Evolutionary conservation across 2,888 invertebrate genomes (phyloP).

Genomic region (Coleophora deauratella): DNA sequence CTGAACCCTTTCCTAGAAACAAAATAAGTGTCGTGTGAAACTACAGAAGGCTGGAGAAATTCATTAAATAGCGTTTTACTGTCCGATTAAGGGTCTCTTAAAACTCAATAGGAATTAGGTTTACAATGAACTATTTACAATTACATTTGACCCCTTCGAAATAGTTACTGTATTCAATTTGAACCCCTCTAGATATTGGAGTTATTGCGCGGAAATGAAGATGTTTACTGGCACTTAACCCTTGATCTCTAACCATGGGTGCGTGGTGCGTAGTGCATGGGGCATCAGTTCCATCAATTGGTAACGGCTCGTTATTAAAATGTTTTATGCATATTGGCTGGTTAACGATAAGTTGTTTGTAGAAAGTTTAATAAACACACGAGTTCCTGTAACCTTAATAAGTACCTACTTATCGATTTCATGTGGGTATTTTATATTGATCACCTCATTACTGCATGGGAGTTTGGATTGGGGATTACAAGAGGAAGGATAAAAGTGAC

Average conservation of each 20-base stretch:
- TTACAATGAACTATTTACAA: constrained; percentile 21
- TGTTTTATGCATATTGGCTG: constrained; percentile 20
- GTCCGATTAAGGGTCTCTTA: constrained; percentile 28
- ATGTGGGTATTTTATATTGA: constrained; percentile 4
- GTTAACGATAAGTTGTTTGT: constrained; percentile 4
- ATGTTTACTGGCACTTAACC: constrained; percentile 65
- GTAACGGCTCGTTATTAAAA: constrained; percentile 32
- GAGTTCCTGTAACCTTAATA: neutral
- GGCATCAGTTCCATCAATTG: constrained; percentile 47
- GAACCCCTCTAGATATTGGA: too few species aligned
- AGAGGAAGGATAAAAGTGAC: too few species aligned
- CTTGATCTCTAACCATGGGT: constrained; percentile 33
- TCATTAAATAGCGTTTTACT: constrained; percentile 36
- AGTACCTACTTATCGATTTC: neutral
- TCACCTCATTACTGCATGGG: too few species aligned
- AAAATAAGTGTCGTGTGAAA: constrained; percentile 45
- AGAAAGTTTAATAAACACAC: neutral
- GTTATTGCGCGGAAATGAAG: constrained; percentile 37
- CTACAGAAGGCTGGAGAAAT: constrained; percentile 21
- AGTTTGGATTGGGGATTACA: too few species aligned
- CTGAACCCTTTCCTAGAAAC: constrained; percentile 21
- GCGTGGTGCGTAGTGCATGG: constrained; percentile 14
- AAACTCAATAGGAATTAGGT: constrained; percentile 16
- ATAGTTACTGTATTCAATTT: constrained; percentile 5
- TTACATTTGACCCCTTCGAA: constrained; percentile 40